Evolutionary conservation across 2,113 vertebrate genomes (phyloP), one percentile per base, ranked within the genome.

Genomic region (Pelmatolapia mariae): DNA sequence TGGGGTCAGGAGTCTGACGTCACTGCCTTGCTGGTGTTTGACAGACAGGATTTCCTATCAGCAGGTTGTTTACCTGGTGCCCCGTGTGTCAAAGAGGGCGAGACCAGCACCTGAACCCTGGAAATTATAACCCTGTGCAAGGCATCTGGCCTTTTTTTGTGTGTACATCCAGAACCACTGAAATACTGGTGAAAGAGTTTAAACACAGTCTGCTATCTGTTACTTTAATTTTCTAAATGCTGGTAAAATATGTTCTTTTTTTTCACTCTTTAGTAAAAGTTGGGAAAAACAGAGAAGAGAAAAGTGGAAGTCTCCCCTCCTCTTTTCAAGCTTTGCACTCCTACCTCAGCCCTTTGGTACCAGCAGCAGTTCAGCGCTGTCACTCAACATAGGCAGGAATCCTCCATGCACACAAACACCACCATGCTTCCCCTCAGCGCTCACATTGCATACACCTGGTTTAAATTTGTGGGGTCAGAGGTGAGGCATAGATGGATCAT

Each of bases 51-150:
- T 92, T 84, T 95, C 94, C 94, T 93, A 61, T 84, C 63, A 76
- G 82, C 91, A 94, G 89, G 93, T 93, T 94, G 93, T 94, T 92
- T 93, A 92, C 94, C 93, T 93, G 91, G 22, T 63, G 31, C 22
- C 40, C 66, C 19, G 19, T 54, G 29, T 63, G 63, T 36, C 47
- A 13, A 16, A 54, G 8, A 33, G 52, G 84, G 66, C 8, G 15
- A 79, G 56, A 54, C 53, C 63, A 43, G 81, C 59, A 79, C 61
- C 85, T 82, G 86, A 87, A 79, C 89, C 43, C 56, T 81, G 38
- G 56, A 6, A 47, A 4, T 12, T 50, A 86, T 86, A 86, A 38
- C 50, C 33, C 43, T 26, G 63, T 3, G 15, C 68, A 47, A 36
- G 63, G 82, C 85, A 84, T 26, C 78, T 89, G 89, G 73, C 6